Evolutionary conservation across 2,797 vertebrate species (phyloP), one percentile per base, ranked within the genome.

Genomic region (Crocodylus rhombifer): DNA sequence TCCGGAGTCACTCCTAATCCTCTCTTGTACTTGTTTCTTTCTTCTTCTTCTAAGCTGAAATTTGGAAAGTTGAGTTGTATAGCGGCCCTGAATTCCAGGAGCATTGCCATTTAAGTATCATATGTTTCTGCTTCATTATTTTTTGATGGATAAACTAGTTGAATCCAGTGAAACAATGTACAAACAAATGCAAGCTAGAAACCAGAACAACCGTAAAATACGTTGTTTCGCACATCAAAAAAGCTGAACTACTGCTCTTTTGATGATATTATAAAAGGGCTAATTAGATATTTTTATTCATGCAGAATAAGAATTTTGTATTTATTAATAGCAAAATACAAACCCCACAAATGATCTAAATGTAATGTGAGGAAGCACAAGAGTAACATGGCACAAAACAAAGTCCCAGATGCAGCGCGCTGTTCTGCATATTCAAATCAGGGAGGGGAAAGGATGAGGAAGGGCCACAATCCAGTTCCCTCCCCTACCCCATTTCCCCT

Each of bases 51-150:
- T 76, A 18, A 74, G 78, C 77, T 91, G 74, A 75, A 89, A 92
- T 96, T 96, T 89, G 93, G 85, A 95, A 96, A 78, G 28, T 51
- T 10, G 42, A 2, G 78, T 94, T 90, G 76, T 86, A 89, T 91
- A 96, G 57, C 78, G 92, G 90, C 88, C 65, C 80, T 65, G 18
- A 82, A 87, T 94, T 90, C 80, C 89, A 87, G 88, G 92, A 91
- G 93, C 82, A 61, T 57, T 78, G 88, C 4, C 5, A 77, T 63
- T 77, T 88, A 77, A 73, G 83, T 64, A 51, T 51, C 42, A 11
- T 14, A 57, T 76, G n/a, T 73, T 51, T 95, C 80, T 55, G 33
- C 76, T 80, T 86, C 78, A 2, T 73, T 56, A 28, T 61, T 91
- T 89, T 77, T 85, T 80, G 90, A 4, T 60, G 91, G 87, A 92